Conservation (phyloP, 2,797 vertebrate genomes). For the Ciconia nigra region DNA sequence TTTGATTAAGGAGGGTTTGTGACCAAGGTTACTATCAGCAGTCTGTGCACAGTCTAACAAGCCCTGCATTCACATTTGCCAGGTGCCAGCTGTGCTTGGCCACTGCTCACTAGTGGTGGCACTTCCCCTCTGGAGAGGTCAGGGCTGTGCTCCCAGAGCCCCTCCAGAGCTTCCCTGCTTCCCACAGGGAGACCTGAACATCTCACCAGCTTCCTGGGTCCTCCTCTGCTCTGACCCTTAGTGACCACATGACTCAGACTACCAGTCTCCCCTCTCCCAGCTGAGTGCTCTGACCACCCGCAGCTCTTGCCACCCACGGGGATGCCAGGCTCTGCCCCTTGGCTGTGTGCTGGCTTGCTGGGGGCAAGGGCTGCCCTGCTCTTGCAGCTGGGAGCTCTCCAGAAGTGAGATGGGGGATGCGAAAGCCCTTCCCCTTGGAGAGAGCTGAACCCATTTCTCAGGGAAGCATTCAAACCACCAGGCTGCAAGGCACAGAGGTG, state of each 20-base stretch:
- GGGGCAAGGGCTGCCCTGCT: neutral
- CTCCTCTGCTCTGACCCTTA: neutral
- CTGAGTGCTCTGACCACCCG: neutral
- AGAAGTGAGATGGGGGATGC: neutral
- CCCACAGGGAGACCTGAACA: neutral
- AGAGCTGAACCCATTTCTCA: neutral
- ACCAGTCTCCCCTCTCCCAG: neutral
- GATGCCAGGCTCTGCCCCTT: neutral
- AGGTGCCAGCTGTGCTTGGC: conserved; percentile 36
- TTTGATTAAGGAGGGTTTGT: neutral
- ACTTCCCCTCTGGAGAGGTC: neutral
- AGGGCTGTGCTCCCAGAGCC: neutral
- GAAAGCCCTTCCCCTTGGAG: neutral
- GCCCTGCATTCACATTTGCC: neutral
- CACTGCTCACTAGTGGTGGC: neutral
- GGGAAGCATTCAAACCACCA: neutral
- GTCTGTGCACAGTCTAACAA: neutral
- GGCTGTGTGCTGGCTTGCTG: neutral
- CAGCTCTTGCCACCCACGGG: neutral
- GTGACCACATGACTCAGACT: neutral
- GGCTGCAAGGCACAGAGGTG: rapidly evolving
- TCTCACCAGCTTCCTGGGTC: neutral
- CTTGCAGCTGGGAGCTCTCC: neutral
- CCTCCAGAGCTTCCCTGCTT: neutral
- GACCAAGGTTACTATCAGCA: neutral